phyloP scores from a whole-genome alignment of 2,888 invertebrate genomes.

The Volucella bombylans region DNA sequence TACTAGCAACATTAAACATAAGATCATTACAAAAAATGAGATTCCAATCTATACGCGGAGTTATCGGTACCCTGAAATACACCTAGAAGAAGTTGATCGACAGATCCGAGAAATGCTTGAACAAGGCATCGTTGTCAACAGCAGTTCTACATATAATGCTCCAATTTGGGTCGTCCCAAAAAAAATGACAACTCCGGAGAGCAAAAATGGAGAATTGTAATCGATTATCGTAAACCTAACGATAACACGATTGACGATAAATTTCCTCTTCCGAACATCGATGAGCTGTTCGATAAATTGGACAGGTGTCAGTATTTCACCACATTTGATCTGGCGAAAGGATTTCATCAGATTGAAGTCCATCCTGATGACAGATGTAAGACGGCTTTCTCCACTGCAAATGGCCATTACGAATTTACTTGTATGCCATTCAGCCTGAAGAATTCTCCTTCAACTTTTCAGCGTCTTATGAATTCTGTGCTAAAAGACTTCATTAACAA shows the following conservation, averaged over 20 bases:
- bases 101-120: constrained; percentile 63
- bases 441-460: constrained; percentile 1
- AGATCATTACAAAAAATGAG: constrained; percentile 37
- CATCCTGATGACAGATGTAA: constrained; percentile 63
- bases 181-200: constrained; percentile 32
- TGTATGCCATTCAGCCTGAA: constrained; percentile 74
- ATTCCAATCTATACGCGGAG: constrained; percentile 46
- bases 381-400: constrained; percentile 75
- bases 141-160: constrained; percentile 72
- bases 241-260: constrained; percentile 64
- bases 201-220: constrained; percentile 52
- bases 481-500: no score
- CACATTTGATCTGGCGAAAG: constrained; percentile 75
- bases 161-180: constrained; percentile 75
- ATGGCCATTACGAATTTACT: constrained; percentile 77
- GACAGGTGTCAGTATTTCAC: constrained; percentile 76
- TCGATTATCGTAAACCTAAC: constrained; percentile 32
- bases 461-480: no score
- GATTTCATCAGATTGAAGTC: constrained; percentile 77
- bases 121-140: constrained; percentile 73
- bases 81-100: constrained; percentile 55
- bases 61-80: constrained; percentile 64
- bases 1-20: constrained; percentile 36
- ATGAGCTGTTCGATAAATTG: constrained; percentile 76
- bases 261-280: constrained; percentile 75